A percentile compares a stretch with the other conserved stretches of the same genome.
Conservation (phyloP, 2,888 invertebrate genomes). For the Erannis defoliaria region DNA sequence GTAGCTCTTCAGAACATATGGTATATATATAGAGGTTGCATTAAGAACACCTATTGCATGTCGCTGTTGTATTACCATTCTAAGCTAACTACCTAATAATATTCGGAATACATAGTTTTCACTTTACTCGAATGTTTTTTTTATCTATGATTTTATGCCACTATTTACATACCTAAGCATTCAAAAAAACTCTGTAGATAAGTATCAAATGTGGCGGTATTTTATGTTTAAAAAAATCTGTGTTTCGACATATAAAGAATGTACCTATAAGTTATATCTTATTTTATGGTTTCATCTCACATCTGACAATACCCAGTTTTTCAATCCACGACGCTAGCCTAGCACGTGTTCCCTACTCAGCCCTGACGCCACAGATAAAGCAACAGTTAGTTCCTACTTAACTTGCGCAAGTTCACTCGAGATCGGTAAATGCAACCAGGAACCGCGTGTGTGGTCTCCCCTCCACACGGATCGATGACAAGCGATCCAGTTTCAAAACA, state of each 20-base stretch:
- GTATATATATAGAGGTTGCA: not conserved
- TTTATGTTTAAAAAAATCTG: too few species aligned
- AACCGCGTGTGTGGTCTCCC: constrained; percentile 54
- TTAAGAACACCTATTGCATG: constrained; percentile 11
- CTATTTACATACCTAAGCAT: too few species aligned
- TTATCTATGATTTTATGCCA: too few species aligned
- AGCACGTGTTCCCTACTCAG: constrained; percentile 16
- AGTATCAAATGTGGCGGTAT: too few species aligned
- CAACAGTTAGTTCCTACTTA: not conserved
- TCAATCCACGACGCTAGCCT: not conserved
- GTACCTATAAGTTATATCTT: too few species aligned
- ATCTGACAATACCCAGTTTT: not conserved
- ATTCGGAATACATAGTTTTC: too few species aligned
- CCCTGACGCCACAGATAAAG: not conserved
- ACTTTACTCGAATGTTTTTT: too few species aligned
- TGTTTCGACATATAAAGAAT: too few species aligned
- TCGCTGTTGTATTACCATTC: not conserved
- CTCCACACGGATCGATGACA: constrained; percentile 55
- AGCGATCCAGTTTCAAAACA: constrained; percentile 61
- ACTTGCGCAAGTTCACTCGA: constrained; percentile 21
- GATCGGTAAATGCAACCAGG: constrained; percentile 31
- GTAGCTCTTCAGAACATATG: constrained; percentile 4
- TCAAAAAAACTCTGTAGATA: too few species aligned
- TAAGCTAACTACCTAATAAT: too few species aligned
- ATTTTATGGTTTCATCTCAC: not conserved